Evolutionary conservation across 1,140 invertebrate genomes (phyloP), one percentile per base, ranked within the genome.

Genomic region (Holotrichia oblita): DNA sequence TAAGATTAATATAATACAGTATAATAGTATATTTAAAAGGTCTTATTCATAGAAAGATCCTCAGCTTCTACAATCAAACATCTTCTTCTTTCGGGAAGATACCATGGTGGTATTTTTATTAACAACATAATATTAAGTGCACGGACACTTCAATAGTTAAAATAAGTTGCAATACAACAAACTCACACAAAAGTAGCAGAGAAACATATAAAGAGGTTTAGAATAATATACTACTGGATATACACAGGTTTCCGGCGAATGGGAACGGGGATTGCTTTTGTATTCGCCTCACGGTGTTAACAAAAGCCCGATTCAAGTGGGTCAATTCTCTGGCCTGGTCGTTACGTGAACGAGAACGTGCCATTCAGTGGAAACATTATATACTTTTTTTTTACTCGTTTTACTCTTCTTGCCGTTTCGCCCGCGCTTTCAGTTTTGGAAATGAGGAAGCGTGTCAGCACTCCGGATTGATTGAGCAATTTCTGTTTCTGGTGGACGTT

Each of bases 301-400:
- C 22, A 69, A 69, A 34, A 55, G 48, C 48, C 61, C 61, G 61
- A 69, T 69, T 69, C 61, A 14, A 69, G 61, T 69, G 22, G 61
- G 61, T 69, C 61, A 34, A 69, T 27, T 69, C 27, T 34, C 61
- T 4, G 8, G 22, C 61, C 61, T 10, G 7, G 61, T 34, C 61
- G 61, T 69, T 69, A 69, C 61, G 61, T 69, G 22, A 69, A 69
- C 61, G 17, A 69, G 61, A 34, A 34, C 61, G 61, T 69, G 61
- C 61, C 22, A 69, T 69, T 22, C 61, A 69, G 61, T 69, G 61
- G 61, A 69, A 69, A 69, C 61, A 69, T 69, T 69, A 69, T 69
- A 69, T 34, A 34, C 27, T 34, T 34, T 69, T 69, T 69, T 69
- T 69, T 17, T 27, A 27, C 20, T 22, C 12, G 12, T 34, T 24